Base-by-base conservation (phyloP, 2,797 vertebrate species). In the Acestrorhynchus altus region DNA sequence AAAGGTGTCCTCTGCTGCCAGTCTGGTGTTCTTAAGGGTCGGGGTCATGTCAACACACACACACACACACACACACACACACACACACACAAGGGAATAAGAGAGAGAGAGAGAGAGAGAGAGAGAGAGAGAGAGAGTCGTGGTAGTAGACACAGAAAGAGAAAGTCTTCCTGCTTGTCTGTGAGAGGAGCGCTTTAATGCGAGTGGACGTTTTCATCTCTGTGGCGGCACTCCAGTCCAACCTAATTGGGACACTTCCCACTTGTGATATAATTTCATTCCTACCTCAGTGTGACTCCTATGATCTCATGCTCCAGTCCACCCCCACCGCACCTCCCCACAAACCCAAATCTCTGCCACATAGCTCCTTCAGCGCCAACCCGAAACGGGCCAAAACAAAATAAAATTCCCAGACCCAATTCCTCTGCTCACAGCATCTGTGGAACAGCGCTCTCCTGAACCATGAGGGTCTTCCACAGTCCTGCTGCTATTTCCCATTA, bases 171-270 rank as follows among this genome's bases (percentile, higher is more conserved):
- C 22, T 28, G 28, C 20, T 18, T 24, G 16, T 77, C 72, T 72
- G 61, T 35, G 72, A 75, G 76, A 74, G 68, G 46, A 59, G 47
- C 26, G 16, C 47, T 83, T 76, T 83, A 83, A 87, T 83, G 72
- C 49, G 49, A 83, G 79, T 80, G 70, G 83, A 86, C 75, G 13
- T 79, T 79, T 79, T 82, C 81, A 82, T 83, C 78, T 84, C 80
- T 49, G 66, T 77, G 73, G 82, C 73, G 63, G 74, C 59, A 66
- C 85, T 68, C 77, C 73, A 82, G 81, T 88, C 86, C 82, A 82
- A 83, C 80, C 51, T 86, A 87, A 86, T 83, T 86, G 85, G 86
- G 78, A 86, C 86, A 86, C 78, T 86, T 86, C 87, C 86, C 86
- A 83, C 79, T 79, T 77, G 85, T 85, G 81, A 83, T 79, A 85